Evolutionary conservation across 2,888 invertebrate genomes (phyloP).

Genomic region (Argynnis bischoffii): DNA sequence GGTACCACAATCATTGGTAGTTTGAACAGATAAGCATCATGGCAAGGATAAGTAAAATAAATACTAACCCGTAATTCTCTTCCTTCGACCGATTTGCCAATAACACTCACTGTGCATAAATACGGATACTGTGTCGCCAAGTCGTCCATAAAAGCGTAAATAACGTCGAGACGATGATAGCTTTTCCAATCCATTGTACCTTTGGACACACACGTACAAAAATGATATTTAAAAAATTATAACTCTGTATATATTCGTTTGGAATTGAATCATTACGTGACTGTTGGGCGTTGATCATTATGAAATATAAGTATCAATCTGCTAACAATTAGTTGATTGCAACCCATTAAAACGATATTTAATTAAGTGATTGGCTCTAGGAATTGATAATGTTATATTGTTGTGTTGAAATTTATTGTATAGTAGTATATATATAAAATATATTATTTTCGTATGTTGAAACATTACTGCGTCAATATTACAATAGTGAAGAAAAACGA

Average conservation of each 20-base stretch:
- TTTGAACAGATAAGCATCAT: too few relatives aligned
- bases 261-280: constrained; percentile 1
- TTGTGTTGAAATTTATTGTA: background rate
- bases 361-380: constrained; percentile 5
- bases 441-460: too few relatives aligned
- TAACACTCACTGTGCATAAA: constrained; percentile 60
- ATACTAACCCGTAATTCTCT: constrained; percentile 63
- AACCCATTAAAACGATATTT: background rate
- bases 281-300: background rate
- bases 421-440: background rate
- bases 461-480: too few relatives aligned
- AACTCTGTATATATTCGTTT: background rate
- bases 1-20: background rate
- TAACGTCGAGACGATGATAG: constrained; percentile 65
- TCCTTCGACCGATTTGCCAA: constrained; percentile 67
- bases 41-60: background rate
- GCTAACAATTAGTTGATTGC: constrained; percentile 10
- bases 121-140: constrained; percentile 61
- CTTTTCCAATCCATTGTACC: constrained; percentile 65
- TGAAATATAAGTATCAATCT: background rate
- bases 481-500: too few relatives aligned
- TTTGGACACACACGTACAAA: constrained; percentile 40
- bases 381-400: constrained; percentile 7
- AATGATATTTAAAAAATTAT: background rate
- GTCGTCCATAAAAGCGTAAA: constrained; percentile 64